Conservation (phyloP, 2,797 vertebrate species). For the Vespertilio murinus region DNA sequence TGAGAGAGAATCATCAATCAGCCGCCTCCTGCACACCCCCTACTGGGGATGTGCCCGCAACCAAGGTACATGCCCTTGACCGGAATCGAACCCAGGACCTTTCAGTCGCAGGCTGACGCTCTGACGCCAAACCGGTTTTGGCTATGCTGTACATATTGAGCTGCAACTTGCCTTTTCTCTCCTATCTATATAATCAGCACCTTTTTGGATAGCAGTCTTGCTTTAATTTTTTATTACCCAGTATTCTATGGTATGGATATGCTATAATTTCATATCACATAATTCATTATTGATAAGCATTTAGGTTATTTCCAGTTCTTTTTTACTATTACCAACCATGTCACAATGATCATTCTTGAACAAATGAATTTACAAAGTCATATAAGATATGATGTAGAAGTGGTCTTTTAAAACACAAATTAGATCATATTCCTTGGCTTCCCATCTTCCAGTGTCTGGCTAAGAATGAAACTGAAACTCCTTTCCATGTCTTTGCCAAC, state of each 20-base stretch:
- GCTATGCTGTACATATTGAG: neutral
- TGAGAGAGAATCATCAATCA: too few species aligned
- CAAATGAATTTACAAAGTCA: slow-evolving; percentile 15
- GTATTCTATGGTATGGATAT: neutral
- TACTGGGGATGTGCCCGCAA: too few species aligned
- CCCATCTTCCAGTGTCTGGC: neutral
- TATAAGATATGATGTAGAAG: neutral
- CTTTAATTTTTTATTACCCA: neutral
- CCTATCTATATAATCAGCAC: neutral
- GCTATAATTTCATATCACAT: neutral
- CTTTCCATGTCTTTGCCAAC: neutral
- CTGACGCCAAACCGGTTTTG: too few species aligned
- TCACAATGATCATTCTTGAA: neutral
- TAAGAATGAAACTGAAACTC: neutral
- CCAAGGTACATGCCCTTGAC: too few species aligned
- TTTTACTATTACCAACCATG: neutral
- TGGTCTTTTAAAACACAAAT: neutral
- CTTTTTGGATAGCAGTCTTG: neutral
- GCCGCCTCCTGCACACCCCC: too few species aligned
- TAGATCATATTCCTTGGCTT: neutral
- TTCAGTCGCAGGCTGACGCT: too few species aligned
- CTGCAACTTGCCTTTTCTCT: neutral
- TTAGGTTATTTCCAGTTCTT: neutral
- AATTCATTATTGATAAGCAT: neutral
- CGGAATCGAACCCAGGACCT: too few species aligned